Base-by-base conservation (phyloP, 2,888 invertebrate genomes). In the Mesorhabditis spiculigera region DNA sequence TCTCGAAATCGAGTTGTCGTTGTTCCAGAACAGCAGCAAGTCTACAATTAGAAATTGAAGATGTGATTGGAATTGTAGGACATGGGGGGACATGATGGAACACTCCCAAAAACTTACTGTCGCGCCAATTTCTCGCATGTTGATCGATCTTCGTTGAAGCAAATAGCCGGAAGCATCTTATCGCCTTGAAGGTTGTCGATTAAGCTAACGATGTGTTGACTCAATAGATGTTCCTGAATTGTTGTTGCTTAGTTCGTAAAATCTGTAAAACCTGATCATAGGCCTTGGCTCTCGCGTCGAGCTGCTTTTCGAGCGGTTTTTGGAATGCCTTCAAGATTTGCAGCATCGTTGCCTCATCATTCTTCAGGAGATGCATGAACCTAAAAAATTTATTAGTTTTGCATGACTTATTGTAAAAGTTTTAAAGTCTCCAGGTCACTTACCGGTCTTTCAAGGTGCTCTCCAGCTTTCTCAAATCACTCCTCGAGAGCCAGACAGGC, bases 61-160 rank as follows among this genome's bases (percentile, higher is more conserved):
- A 28, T 28, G 28, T 1, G 28, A 28, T 28, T 28, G 28, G 28
- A 28, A 28, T 28, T 28, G 28, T 28, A 28, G 28, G 28, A 28
- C 28, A 28, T 28, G 28, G 28, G 28, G 28, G 28, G 28, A 28
- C 28, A 28, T 28, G 28, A 28, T 28, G 28, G 28, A 28, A 28
- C 28, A 28, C 3, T 28, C 28, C 28, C 28, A 28, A 28, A 28
- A 28, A 28, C 28, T 28, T 28, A 28, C 28, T 28, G 28, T 28
- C 28, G 28, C 28, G 85, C 83, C 65, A 85, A 70, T 16, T 66
- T 72, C 68, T 85, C 82, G 63, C 84, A 85, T 4, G 84, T 73
- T 43, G 78, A 77, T 66, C 84, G 81, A 71, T 83, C 80, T 65
- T 84, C 84, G 67, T 82, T 84, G 79, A 84, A 84, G 67, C 84